Evolutionary conservation across 2,888 invertebrate genomes (phyloP).

Genomic region (Aspidapion aeneum): DNA sequence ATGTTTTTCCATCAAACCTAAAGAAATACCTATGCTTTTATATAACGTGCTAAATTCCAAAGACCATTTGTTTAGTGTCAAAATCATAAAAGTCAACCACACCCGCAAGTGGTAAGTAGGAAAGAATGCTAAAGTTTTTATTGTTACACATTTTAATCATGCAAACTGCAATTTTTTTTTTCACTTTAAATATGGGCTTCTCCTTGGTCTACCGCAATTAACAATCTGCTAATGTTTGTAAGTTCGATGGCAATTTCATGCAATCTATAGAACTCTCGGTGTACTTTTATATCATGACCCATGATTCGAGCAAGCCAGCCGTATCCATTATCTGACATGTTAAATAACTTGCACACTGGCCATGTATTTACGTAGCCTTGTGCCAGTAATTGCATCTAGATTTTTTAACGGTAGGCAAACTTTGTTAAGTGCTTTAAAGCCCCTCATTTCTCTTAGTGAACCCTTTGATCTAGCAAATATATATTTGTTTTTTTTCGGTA

Average conservation of each 20-base stretch:
- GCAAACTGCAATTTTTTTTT: slow-evolving; percentile 19
- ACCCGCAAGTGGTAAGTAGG: no score
- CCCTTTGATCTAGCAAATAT: slow-evolving; percentile 21
- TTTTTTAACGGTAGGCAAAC: slow-evolving; percentile 15
- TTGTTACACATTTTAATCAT: slow-evolving; percentile 23
- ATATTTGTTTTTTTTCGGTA: slow-evolving; percentile 18
- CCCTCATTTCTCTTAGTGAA: slow-evolving; percentile 17
- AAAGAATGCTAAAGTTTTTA: no score
- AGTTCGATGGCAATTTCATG: slow-evolving; percentile 31
- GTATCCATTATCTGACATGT: slow-evolving; percentile 30
- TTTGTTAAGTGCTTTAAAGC: slow-evolving; percentile 22
- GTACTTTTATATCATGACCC: slow-evolving; percentile 31
- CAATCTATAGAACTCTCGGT: slow-evolving; percentile 33
- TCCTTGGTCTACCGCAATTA: slow-evolving; percentile 29
- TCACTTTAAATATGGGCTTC: no score
- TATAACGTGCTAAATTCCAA: no score
- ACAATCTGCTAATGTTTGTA: slow-evolving; percentile 30
- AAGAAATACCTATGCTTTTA: no score
- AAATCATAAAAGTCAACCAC: no score
- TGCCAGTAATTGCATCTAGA: slow-evolving; percentile 27
- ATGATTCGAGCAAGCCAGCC: slow-evolving; percentile 33
- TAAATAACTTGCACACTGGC: slow-evolving; percentile 32
- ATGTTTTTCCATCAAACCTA: no score
- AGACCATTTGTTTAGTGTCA: no score
- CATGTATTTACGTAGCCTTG: slow-evolving; percentile 31